These are phyloP conservation scores for Gymnothorax javanicus DNA, from an alignment of 2,797 vertebrate species.

Conservation along the genomic window DNA sequence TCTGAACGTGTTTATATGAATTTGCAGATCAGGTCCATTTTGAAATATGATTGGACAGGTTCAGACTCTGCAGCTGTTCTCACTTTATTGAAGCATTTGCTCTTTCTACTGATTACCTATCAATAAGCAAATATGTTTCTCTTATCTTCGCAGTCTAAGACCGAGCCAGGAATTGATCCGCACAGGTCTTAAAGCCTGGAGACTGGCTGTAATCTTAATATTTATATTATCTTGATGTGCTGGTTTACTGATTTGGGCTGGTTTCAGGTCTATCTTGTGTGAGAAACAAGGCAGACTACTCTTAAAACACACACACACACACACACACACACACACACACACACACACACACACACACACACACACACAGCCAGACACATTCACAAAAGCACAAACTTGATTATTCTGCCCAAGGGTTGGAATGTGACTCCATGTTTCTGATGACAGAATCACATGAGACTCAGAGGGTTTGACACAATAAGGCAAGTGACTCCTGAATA, in stretches of 20 bases:
- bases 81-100: background rate
- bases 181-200: background rate
- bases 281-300: too few species aligned
- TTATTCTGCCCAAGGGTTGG: background rate
- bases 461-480: background rate
- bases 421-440: background rate
- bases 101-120: background rate
- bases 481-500: background rate
- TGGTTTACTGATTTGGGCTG: constrained; percentile 17
- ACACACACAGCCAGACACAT: background rate
- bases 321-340: background rate
- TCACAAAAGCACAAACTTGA: background rate
- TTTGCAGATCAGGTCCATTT: background rate
- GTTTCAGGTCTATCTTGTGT: background rate
- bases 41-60: background rate
- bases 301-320: background rate
- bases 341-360: background rate
- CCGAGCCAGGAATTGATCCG: background rate
- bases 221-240: background rate
- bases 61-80: background rate
- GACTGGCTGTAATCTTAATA: constrained; percentile 18
- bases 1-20: background rate
- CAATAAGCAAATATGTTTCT: background rate
- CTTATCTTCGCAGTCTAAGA: background rate
- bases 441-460: background rate